Base-by-base conservation (phyloP, 1,140 invertebrate species). In the Leptonema lineaticorne region DNA sequence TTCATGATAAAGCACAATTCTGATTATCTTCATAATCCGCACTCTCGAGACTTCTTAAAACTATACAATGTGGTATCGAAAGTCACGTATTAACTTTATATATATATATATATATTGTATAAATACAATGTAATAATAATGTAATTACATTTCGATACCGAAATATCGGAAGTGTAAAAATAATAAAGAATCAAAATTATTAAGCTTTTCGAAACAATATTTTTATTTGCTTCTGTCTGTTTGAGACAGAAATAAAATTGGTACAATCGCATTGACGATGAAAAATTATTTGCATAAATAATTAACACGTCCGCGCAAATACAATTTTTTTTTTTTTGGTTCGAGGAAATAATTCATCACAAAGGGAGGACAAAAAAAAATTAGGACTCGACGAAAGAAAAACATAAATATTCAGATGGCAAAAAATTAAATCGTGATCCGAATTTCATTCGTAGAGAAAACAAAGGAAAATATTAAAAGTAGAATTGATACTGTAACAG, bases 401-500 rank as follows among this genome's bases (percentile, higher is more conserved):
- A 41, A 41, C 9, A 41, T 41, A 48, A 48, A 48, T 48, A 48
- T 48, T 22, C 16, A 48, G 16, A 4, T 3, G 9, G 46, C 11
- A 20, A 48, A 48, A 48, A 20, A 48, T 48, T 20, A 48, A 48
- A 48, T 48, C 46, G 46, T 48, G 46, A 48, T 48, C 46, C 2
- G 20, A 48, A 48, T 48, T 20, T 20, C 3, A 20, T 48, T 48
- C 2, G 1, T 33, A 33, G 9, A 16, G 37, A 11, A 9, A 48
- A 48, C 20, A 48, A 48, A 48, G 16, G n/a, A 16, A 41, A 48
- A 48, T 48, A 48, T 20, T 20, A 48, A 48, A 48, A 48, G 20
- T 20, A 18, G 46, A 3, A 48, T 48, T 48, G 20, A 48, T 48
- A 48, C 20, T 60, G 58, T 37, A 60, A 41, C 58, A 60, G 28